Evolutionary conservation across 2,797 vertebrate genomes (phyloP).

Genomic region (Pteronotus mesoamericanus): DNA sequence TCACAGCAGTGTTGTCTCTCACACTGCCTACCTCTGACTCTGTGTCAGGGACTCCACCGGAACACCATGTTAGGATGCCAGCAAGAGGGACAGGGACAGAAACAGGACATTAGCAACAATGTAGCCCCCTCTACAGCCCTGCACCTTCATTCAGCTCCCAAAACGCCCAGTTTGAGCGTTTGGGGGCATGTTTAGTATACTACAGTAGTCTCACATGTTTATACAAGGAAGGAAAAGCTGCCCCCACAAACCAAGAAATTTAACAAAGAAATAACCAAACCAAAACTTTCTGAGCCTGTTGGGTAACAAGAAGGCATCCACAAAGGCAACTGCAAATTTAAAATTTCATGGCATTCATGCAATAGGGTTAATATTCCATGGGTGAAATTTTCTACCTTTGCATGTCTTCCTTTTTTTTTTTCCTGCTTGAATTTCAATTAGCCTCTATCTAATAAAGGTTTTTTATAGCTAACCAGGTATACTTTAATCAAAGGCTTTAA

Average conservation of each 20-base stretch:
- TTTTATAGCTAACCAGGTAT: conserved; percentile 33
- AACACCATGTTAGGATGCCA: neutral
- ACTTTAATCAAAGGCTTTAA: neutral
- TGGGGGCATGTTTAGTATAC: neutral
- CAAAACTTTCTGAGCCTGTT: neutral
- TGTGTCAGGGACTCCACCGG: neutral
- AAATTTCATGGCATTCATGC: neutral
- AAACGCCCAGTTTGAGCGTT: neutral
- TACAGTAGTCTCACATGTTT: neutral
- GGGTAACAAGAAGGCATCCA: neutral
- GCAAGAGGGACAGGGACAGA: neutral
- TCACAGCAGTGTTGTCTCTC: neutral
- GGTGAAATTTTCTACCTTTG: neutral
- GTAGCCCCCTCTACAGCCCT: neutral
- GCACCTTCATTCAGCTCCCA: neutral
- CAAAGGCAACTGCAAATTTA: neutral
- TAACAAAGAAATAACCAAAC: neutral
- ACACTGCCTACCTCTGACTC: neutral
- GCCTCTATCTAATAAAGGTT: neutral
- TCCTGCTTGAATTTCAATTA: conserved; percentile 31
- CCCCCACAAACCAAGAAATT: neutral
- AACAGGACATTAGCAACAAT: neutral
- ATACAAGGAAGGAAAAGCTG: neutral
- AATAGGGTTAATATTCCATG: neutral
- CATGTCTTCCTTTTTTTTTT: neutral